Base-by-base conservation (phyloP, 2,797 vertebrate genomes). In the Microhierax caerulescens region DNA sequence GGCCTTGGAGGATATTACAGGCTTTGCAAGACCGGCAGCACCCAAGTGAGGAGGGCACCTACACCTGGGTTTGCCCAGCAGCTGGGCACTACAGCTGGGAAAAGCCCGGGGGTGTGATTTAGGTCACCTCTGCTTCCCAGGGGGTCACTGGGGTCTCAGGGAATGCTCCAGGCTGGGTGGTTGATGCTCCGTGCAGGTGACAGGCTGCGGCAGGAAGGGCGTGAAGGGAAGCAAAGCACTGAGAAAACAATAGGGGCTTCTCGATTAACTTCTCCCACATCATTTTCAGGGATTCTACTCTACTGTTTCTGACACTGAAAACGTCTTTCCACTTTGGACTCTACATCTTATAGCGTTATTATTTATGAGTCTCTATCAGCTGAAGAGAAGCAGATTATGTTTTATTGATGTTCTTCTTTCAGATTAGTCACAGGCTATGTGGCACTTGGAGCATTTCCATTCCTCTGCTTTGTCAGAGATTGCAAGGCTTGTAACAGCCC, bases 341-440 rank as follows among this genome's bases (percentile, higher is more conserved):
- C 41, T 61, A 27, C 57, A 27, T 86, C 65, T 67, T 30, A 32
- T 13, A 57, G 51, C 25, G 87, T 80, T 60, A 80, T 87, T 94
- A 92, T 96, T 96, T 74, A 93, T 90, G 76, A 90, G 57, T 47
- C 2, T 30, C 61, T 67, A 23, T 34, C 53, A 60, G 65, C 83
- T 72, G 64, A 93, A 90, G 69, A 75, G 91, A 69, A 37, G 64
- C 76, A 90, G 84, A 30, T 89, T 59, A 57, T 96, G 65, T 90
- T 96, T 96, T 94, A 85, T 94, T 84, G 73, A 91, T 76, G 45
- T 45, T 54, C 53, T 47, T 56, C 54, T 83, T 85, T 78, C 39
- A 63, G 69, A 80, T 12, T 91, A 85, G 93, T 22, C 89, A 72
- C 59, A n/a, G 57, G 48, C 90, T 91, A 34, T 32, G 14, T 22